Base-by-base conservation (phyloP, 2,888 invertebrate genomes). In the Tyria jacobaeae region DNA sequence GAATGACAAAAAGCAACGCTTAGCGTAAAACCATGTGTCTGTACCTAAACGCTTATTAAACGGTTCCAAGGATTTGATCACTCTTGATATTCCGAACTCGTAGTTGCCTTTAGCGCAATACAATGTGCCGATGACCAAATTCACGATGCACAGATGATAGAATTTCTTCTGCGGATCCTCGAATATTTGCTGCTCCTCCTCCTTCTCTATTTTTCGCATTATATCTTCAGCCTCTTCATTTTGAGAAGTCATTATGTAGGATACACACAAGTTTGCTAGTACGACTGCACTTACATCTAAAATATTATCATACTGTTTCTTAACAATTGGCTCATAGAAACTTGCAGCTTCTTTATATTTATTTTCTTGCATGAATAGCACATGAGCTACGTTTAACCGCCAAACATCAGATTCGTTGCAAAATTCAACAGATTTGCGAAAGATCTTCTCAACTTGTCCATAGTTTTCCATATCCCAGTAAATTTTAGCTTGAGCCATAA, bases 401-500 rank as follows among this genome's bases (percentile, higher is more conserved):
- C 99, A 99, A 0, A 97, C 96, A 78, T 99, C 99, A 79, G 99
- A 98, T 83, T 99, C 99, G 75, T 98, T 98, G 84, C 99, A 99
- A 89, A 99, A 99, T 86, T 99, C 99, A 0, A 98, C 98, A 63
- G 99, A 99, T 86, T 99, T 98, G 37, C 98, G 96, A 87, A 99
- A 99, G 73, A 99, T 98, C 85, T 98, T 98, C 87, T 99, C 99
- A 1, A 99, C 99, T 84, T 99, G 98, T 1, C 96, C 95, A 82
- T 99, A 99, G 86, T 99, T 98, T 84, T 98, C 98, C 87, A 97
- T 95, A 73, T 99, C 98, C 99, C 99, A 99, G 84, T 98, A 99
- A 72, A 99, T 98, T 95, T 99, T 99, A 1, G 99, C 99, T 89
- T 99, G 98, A 0, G 99, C 98, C 99, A 99, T 99, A n/a, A 99